Conservation (phyloP, 2,797 vertebrate species). For the Knipowitschia caucasica region DNA sequence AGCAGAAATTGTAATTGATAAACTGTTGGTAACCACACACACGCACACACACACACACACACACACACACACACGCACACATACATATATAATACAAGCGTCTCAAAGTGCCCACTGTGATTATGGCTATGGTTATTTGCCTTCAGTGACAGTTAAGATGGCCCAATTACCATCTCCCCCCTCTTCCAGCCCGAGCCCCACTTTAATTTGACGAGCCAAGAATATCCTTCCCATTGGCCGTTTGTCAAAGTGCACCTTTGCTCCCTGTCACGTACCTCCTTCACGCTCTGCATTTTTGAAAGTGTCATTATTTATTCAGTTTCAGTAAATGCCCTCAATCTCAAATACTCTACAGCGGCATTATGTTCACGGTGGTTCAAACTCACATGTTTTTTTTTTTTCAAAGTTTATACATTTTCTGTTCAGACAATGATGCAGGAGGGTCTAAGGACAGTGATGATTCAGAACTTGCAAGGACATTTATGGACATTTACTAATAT, state of each 20-base stretch:
- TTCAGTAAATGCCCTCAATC: not conserved
- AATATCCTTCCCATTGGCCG: conserved; percentile 44
- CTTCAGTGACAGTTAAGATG: conserved; percentile 39
- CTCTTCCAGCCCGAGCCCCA: conserved; percentile 5
- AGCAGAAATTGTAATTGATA: conserved; percentile 52
- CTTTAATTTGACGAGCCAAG: conserved; percentile 26
- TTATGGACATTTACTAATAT: too few species aligned
- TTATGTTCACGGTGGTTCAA: too few species aligned
- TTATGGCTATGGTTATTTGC: conserved; percentile 47
- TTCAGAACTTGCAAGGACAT: too few species aligned
- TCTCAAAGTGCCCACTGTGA: conserved; percentile 27
- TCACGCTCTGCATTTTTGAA: not conserved
- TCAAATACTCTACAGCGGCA: not conserved
- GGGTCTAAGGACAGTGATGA: too few species aligned
- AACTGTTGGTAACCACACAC: conserved; percentile 21
- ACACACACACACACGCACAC: not conserved
- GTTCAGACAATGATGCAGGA: not conserved
- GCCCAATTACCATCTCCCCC: conserved; percentile 38
- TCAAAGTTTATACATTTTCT: too few species aligned
- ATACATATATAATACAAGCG: conserved; percentile 1
- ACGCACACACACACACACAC: not conserved
- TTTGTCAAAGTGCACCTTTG: conserved; percentile 38
- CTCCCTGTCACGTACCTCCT: conserved; percentile 30
- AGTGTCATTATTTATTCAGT: not conserved
- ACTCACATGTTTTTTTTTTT: too few species aligned